Evolutionary conservation across 2,797 vertebrate species (phyloP).

Genomic region (Lerista edwardsae): DNA sequence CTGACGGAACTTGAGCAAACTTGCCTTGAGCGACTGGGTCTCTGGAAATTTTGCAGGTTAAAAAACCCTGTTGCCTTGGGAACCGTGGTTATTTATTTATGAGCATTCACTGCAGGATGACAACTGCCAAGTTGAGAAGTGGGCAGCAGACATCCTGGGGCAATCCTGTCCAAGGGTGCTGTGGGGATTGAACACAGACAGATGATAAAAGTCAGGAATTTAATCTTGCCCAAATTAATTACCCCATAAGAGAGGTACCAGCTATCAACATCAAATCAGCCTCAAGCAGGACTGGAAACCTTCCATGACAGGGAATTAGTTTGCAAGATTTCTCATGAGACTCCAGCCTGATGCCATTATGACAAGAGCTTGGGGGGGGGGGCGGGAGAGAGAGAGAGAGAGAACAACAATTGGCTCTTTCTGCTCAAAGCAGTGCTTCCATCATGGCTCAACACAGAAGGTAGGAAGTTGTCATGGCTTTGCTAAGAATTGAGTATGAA

Average conservation of each 20-base stretch:
- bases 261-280: constrained; percentile 4
- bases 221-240: neutral
- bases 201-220: neutral
- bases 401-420: neutral
- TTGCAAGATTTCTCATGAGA: constrained; percentile 4
- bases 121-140: neutral
- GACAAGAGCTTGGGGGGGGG: neutral
- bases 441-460: neutral
- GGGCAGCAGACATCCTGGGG: neutral
- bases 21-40: neutral
- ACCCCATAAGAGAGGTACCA: neutral
- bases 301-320: neutral
- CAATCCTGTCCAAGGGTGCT: neutral
- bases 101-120: neutral
- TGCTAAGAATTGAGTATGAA: neutral
- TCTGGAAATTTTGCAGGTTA: neutral
- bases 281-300: neutral
- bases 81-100: constrained; percentile 18
- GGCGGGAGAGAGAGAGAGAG: neutral
- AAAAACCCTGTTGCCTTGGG: neutral
- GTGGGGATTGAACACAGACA: neutral
- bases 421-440: neutral
- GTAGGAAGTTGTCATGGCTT: neutral
- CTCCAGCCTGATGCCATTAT: neutral
- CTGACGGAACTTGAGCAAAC: neutral